A percentile compares a stretch with the other conserved stretches of the same genome.
These are phyloP conservation scores for Drosophila ficusphila DNA, from an alignment of 1,140 invertebrate species.

Conservation along the genomic window DNA sequence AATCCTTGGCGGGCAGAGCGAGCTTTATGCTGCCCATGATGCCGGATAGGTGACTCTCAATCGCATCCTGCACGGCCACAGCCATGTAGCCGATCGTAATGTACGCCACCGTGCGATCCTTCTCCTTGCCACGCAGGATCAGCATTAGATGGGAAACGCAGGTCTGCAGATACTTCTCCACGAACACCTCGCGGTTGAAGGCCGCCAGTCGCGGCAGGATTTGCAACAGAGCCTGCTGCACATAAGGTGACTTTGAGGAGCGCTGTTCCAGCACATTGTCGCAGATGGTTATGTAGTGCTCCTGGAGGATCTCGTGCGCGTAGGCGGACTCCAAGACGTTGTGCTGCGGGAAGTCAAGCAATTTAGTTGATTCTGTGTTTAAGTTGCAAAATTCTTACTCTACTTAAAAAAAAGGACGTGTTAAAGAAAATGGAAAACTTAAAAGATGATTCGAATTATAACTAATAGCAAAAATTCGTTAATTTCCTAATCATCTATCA, in stretches of 20 bases:
- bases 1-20: conserved; percentile 92
- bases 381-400: too few species aligned
- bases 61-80: conserved; percentile 93
- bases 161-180: conserved; percentile 90
- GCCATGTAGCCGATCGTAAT: conserved; percentile 95
- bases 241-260: conserved; percentile 89
- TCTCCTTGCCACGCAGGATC: conserved; percentile 91
- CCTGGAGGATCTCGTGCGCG: conserved; percentile 92
- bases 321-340: conserved; percentile 92
- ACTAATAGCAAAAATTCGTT: too few species aligned
- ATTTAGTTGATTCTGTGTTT: neutral
- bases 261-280: conserved; percentile 91
- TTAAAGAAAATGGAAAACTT: too few species aligned
- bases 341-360: conserved; percentile 21
- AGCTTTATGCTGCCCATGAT: conserved; percentile 95
- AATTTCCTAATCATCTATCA: too few species aligned
- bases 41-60: conserved; percentile 91
- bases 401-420: too few species aligned
- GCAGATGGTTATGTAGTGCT: conserved; percentile 94
- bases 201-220: conserved; percentile 97
- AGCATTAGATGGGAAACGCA: conserved; percentile 92
- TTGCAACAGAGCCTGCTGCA: conserved; percentile 94
- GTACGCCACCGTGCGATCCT: conserved; percentile 94
- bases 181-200: conserved; percentile 94
- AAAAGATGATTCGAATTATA: too few species aligned